Evolutionary conservation across 2,888 invertebrate species (phyloP).

Genomic region (Plagodis dolabraria): DNA sequence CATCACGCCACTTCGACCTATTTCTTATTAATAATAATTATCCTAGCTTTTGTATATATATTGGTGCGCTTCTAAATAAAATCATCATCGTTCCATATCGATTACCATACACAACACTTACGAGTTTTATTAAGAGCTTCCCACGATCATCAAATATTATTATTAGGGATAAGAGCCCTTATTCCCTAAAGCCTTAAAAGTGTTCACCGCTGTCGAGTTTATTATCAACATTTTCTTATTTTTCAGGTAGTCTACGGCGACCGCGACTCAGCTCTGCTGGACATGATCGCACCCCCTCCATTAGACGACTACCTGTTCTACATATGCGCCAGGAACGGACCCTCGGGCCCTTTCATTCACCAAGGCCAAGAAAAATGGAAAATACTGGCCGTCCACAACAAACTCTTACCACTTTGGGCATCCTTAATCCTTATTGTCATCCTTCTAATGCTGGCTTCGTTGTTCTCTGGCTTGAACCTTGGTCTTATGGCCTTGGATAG

Average conservation of each 20-base stretch:
- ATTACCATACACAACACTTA: no score
- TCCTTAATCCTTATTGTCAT: slow-evolving; percentile 89
- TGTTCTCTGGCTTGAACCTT: slow-evolving; percentile 98
- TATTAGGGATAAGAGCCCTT: no score
- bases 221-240: neutral
- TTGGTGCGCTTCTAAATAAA: no score
- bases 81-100: no score
- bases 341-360: slow-evolving; percentile 79
- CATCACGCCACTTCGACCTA: no score
- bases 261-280: slow-evolving; percentile 59
- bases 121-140: no score
- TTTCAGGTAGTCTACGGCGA: slow-evolving; percentile 51
- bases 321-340: slow-evolving; percentile 64
- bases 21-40: no score
- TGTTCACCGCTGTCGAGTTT: no score
- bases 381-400: slow-evolving; percentile 88
- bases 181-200: no score
- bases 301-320: slow-evolving; percentile 67
- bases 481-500: slow-evolving; percentile 98
- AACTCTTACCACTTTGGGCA: slow-evolving; percentile 91
- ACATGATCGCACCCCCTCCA: slow-evolving; percentile 63
- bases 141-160: no score
- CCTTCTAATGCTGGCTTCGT: slow-evolving; percentile 94
- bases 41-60: no score
- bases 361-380: slow-evolving; percentile 88